These are phyloP conservation scores for Fregata magnificens DNA, from an alignment of 2,113 vertebrate species.

Conservation along the genomic window DNA sequence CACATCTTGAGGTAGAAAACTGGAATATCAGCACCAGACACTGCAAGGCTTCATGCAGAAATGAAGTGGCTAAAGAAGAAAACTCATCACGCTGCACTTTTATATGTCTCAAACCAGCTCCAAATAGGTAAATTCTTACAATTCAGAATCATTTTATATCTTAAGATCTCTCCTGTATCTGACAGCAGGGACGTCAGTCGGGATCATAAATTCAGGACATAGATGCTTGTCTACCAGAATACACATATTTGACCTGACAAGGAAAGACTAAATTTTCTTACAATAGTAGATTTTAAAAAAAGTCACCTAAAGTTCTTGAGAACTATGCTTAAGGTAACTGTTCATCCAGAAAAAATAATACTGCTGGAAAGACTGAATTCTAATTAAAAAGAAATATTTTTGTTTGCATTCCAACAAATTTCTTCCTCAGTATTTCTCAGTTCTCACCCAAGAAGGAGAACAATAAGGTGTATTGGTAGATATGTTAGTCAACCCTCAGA, in stretches of 20 bases:
- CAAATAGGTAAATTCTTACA: neutral
- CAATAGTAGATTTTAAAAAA: neutral
- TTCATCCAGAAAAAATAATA: neutral
- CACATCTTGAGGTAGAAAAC: neutral
- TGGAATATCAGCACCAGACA: neutral
- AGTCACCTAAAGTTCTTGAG: neutral
- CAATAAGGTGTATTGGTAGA: neutral
- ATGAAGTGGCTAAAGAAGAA: neutral
- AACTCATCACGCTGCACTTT: neutral
- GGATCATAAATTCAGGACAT: neutral
- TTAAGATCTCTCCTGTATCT: neutral
- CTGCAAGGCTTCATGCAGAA: neutral
- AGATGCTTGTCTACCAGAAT: neutral
- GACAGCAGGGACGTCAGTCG: neutral
- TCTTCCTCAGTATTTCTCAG: neutral
- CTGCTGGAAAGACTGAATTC: neutral
- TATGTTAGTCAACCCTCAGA: neutral
- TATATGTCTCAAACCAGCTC: neutral
- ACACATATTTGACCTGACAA: neutral
- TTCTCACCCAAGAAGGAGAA: neutral
- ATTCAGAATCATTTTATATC: neutral
- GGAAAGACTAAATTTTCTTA: constrained; percentile 5
- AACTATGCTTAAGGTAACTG: neutral
- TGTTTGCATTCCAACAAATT: neutral
- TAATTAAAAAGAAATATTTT: constrained; percentile 45